Base-by-base conservation (phyloP, 2,113 vertebrate species). In the Leucosticte australis region DNA sequence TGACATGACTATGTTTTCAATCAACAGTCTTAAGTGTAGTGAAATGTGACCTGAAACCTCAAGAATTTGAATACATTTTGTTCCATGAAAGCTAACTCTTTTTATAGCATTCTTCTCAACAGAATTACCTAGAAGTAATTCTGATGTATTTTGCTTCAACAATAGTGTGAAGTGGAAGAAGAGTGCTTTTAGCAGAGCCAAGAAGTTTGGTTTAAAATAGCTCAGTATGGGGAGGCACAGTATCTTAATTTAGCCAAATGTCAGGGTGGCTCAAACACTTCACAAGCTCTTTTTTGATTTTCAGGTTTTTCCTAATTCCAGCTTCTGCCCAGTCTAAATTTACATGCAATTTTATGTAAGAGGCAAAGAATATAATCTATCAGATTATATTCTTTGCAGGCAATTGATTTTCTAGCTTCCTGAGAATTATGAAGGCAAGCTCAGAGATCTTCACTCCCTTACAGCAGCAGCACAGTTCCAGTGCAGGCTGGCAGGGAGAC, bases 281-380 rank as follows among this genome's bases (percentile, higher is more conserved):
- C 2, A 55, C 49, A 87, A 50, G n/a, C 10, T 19, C 8, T 83
- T 52, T 52, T 59, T 42, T 50, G 12, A 57, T 92, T 84, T 96
- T 91, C 91, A 94, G 62, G 65, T 89, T 87, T 89, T 92, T 89
- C 53, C 20, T 79, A 79, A 91, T 97, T 95, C 81, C 81, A 76
- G 14, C 6, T 78, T 57, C 62, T 78, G 24, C 53, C n/a, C 41
- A 46, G 49, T 67, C 74, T 79, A 87, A 68, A 87, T 73, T 84
- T 79, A 79, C 46, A 57, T 49, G 23, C 8, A 21, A 13, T 81
- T 87, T 82, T 76, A 69, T 76, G 68, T 46, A 42, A 60, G 41
- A 91, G 10, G 8, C 21, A 18, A 82, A 64, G 31, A 69, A 41
- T 65, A 50, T 39, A 57, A 73, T 33, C 41, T 65, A 33, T 63